These are phyloP conservation scores for Bombus terrestris DNA, from an alignment of 1,140 invertebrate species.

Conservation along the genomic window DNA sequence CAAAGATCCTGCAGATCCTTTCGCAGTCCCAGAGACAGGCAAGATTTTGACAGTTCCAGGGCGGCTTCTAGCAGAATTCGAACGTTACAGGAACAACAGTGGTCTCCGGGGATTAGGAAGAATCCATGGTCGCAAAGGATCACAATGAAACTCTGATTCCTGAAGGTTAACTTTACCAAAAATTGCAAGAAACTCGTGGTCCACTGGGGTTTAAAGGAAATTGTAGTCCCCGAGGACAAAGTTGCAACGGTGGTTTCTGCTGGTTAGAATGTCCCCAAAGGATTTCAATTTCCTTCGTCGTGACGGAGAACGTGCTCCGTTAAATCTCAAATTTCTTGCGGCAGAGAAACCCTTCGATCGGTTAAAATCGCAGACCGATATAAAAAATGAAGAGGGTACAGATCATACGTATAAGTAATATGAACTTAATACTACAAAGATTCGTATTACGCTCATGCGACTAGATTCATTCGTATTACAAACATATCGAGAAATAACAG, in stretches of 20 bases:
- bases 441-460: no score
- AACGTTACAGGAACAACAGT: neutral
- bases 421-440: no score
- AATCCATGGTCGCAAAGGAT: neutral
- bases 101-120: neutral
- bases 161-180: neutral
- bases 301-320: neutral
- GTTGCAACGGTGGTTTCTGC: neutral
- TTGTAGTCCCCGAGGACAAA: neutral
- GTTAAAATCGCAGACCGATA: no score
- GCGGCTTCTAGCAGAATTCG: neutral
- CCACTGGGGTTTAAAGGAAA: neutral
- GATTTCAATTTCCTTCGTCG: neutral
- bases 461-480: no score
- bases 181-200: neutral
- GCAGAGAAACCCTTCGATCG: no score
- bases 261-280: neutral
- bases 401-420: no score
- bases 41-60: conserved; percentile 6
- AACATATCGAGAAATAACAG: no score
- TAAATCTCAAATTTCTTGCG: no score
- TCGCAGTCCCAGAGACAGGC: neutral
- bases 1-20: neutral
- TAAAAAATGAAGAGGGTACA: no score
- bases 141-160: neutral